Base-by-base conservation (phyloP, 2,888 invertebrate species). In the Schrankia costaestrigalis region DNA sequence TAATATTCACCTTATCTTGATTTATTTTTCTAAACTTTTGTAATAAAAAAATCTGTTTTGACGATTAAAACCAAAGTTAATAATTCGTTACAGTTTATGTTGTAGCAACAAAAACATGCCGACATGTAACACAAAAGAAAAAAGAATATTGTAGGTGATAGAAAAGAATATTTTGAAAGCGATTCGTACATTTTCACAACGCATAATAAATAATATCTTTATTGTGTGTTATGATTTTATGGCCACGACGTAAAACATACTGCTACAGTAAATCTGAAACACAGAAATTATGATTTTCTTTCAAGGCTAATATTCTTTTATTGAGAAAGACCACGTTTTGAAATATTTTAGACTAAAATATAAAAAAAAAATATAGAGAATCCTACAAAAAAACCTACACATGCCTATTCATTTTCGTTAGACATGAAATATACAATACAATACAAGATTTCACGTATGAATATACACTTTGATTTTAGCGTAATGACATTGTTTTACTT, bases 241-340 rank as follows among this genome's bases (percentile, higher is more conserved):
- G 49, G 48, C 46, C 51, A 56, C 55, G 60, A 49, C 43, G 53
- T 46, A 42, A 59, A 44, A 46, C n/a, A 47, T 54, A 56, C 70
- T 33, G 65, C 59, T 66, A 69, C 53, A 46, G n/a, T 11, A 54
- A 39, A 81, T 81, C 85, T 85, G 85, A 78, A 85, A 85, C 85
- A 85, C 70, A 85, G 61, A 78, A 60, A 54, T 67, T 55, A 63
- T 82, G 70, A 78, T 70, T 51, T 34, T n/a, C n/a, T 59, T 60
- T 38, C 39, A 39, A 60, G 55, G 40, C 31, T 44, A 44, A 37
- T 40, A 43, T 43, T 27, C 27, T 11, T 34, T 39, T 40, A 41
- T 46, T 28, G 38, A 54, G 47, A 36, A 28, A 38, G 40, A 67
- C 61, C 62, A 55, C 51, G 17, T 23, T 21, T 21, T 15, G 17